These are phyloP conservation scores for Acronicta leporina DNA, from an alignment of 2,888 invertebrate species.

Conservation along the genomic window DNA sequence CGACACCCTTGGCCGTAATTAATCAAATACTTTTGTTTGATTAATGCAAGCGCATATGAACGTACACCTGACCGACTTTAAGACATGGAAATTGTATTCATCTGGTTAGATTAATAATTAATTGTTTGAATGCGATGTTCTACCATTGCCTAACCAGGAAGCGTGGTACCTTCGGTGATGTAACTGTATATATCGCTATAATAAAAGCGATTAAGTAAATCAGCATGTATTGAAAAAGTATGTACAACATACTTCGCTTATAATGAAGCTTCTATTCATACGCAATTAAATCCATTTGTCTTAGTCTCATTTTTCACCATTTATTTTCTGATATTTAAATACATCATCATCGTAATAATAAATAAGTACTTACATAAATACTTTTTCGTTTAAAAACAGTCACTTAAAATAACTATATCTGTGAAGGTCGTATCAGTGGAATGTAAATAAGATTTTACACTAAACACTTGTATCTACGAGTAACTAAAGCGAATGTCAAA, in stretches of 20 bases:
- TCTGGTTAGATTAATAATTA: constrained; percentile 41
- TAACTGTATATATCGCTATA: constrained; percentile 30
- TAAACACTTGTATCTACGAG: constrained; percentile 14
- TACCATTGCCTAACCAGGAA: constrained; percentile 56
- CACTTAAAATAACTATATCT: constrained; percentile 17
- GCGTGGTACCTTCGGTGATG: constrained; percentile 36
- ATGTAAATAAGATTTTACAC: constrained; percentile 42
- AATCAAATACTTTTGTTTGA: constrained; percentile 57
- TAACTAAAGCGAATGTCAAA: constrained; percentile 12
- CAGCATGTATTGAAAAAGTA: constrained; percentile 36
- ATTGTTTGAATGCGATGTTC: constrained; percentile 46
- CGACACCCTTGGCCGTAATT: constrained; percentile 71
- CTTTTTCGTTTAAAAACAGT: constrained; percentile 20
- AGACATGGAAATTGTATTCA: constrained; percentile 36
- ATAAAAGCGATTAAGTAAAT: constrained; percentile 36
- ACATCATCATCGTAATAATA: too few relatives aligned
- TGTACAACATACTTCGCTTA: neutral
- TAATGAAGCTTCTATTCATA: neutral
- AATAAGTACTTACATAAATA: neutral
- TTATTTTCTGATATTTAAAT: too few relatives aligned
- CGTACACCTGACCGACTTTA: constrained; percentile 43
- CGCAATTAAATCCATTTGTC: neutral
- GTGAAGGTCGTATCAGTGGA: constrained; percentile 47
- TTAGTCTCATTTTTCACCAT: too few relatives aligned
- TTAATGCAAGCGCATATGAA: constrained; percentile 43